A percentile compares a stretch with the other conserved stretches of the same genome.
Evolutionary conservation across 1,140 invertebrate genomes (phyloP).

Genomic region (Chlorops oryzae): DNA sequence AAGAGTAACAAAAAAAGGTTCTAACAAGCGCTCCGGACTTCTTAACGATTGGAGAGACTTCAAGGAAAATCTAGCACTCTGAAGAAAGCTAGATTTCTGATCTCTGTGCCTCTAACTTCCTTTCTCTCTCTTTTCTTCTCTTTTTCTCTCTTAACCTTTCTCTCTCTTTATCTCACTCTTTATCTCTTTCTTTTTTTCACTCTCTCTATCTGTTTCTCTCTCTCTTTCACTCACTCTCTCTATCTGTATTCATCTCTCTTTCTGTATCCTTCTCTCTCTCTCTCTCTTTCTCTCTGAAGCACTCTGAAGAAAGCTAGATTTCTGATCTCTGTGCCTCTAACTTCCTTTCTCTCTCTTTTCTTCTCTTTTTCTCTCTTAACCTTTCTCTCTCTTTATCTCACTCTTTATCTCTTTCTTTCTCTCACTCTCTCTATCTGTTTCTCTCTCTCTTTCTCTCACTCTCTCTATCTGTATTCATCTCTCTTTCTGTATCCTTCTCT

Average conservation of each 20-base stretch:
- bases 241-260: not conserved
- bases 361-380: too few relatives aligned
- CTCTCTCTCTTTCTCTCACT: not conserved
- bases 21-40: too few relatives aligned
- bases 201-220: not conserved
- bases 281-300: not conserved
- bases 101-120: too few relatives aligned
- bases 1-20: too few relatives aligned
- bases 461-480: not conserved
- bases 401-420: not conserved
- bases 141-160: too few relatives aligned
- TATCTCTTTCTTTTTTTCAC: not conserved
- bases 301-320: too few relatives aligned
- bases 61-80: too few relatives aligned
- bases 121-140: too few relatives aligned
- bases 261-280: not conserved
- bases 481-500: not conserved
- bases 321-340: too few relatives aligned
- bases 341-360: too few relatives aligned
- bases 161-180: not conserved
- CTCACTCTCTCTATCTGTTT: not conserved
- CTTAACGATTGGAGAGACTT: too few relatives aligned
- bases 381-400: not conserved
- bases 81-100: too few relatives aligned
- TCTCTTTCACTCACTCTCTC: not conserved